Percentiles rank a stretch among this genome's conserved stretches.
Conservation (phyloP, 2,113 vertebrate genomes). For the Centropus unirufus region DNA sequence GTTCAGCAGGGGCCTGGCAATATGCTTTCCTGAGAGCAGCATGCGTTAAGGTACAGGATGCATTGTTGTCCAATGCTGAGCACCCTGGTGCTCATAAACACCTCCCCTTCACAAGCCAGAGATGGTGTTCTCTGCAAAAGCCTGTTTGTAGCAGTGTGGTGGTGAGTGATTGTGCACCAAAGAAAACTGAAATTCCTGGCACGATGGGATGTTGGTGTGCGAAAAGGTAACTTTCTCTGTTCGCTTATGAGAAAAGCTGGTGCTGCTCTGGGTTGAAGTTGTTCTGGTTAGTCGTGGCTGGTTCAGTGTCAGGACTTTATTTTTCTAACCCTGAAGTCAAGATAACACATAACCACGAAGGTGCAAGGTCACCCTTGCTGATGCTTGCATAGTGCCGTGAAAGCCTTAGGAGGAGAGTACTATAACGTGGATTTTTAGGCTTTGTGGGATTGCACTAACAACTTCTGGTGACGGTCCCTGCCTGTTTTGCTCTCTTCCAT, state of each 20-base stretch:
- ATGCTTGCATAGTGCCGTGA: not conserved
- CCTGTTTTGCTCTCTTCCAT: not conserved
- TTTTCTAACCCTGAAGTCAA: not conserved
- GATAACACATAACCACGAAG: accelerated
- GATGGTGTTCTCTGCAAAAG: not conserved
- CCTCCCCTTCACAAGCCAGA: not conserved
- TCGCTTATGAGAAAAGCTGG: not conserved
- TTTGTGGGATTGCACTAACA: not conserved
- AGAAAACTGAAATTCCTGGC: not conserved
- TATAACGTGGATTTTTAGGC: not conserved
- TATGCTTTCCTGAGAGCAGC: not conserved
- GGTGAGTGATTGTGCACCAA: accelerated
- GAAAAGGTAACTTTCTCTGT: not conserved
- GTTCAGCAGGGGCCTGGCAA: not conserved
- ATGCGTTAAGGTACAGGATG: not conserved
- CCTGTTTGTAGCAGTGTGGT: not conserved
- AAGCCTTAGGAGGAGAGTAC: not conserved
- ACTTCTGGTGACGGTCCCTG: accelerated
- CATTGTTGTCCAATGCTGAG: not conserved
- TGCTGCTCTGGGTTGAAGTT: not conserved
- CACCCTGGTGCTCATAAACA: not conserved
- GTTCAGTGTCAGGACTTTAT: not conserved
- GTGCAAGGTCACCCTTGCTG: not conserved
- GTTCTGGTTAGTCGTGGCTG: not conserved
- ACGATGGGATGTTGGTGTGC: not conserved